Base-by-base conservation (phyloP, 2,888 invertebrate genomes). In the Argyra leucocephala region DNA sequence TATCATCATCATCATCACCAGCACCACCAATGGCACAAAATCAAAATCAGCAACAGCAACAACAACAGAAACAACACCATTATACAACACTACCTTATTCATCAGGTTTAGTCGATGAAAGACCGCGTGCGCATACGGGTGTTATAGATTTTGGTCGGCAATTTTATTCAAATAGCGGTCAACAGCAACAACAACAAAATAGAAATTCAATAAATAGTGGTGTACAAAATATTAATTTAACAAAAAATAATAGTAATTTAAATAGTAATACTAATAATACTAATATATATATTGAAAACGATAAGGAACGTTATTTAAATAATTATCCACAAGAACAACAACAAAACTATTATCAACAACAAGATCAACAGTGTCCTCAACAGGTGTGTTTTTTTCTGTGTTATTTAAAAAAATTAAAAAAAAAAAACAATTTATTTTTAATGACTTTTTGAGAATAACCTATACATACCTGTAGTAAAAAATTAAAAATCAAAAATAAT, bases 111-210 rank as follows among this genome's bases (percentile, higher is more conserved):
- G 76, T 78, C 75, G 78, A 78, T 75, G 76, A 76, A 74, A 75
- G 76, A 75, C 75, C 79, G 77, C 76, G 78, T 75, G 73, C 74
- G 73, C 74, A 73, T 70, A 72, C 73, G 72, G 74, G 74, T 72
- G 71, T 71, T 71, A 70, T 69, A 69, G 72, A 69, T 66, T 70
- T 64, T 65, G 69, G 70, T 65, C 69, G 69, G 63, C 24, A 31
- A 61, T 48, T 18, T 48, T 48, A 48, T 48, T 48, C 48, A 48
- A 48, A 48, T 48, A 48, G 48, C 48, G 48, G 48, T 48, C 48
- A 63, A 57, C 65, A 68, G 57, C 68, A 67, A 63, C 60, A 63
- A 65, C 22, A 36, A 26, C 62, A 31, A n/a, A 66, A 62, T 66
- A 68, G 57, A 62, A 68, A 69, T 64, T 76, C 73, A 74, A 74